Conservation (phyloP, 2,113 vertebrate species). For the Xiphophorus maculatus region DNA sequence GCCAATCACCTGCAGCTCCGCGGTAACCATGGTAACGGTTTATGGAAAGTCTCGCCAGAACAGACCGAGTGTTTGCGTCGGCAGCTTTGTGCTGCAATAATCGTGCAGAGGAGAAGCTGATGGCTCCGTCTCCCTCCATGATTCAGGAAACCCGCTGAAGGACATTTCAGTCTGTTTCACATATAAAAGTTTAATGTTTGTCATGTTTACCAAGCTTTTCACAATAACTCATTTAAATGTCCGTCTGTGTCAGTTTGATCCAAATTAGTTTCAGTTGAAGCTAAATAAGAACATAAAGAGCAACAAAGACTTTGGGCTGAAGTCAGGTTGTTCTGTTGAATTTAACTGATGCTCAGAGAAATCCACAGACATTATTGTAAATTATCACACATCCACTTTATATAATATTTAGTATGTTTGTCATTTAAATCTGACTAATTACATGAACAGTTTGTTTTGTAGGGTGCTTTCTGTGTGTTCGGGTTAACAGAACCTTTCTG, state of each 20-base stretch:
- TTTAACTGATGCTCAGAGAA: background rate
- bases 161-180: background rate
- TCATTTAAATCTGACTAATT: background rate
- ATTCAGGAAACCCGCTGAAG: background rate
- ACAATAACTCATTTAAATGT: background rate
- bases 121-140: too few relatives aligned
- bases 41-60: slow-evolving; percentile 55
- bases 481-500: background rate
- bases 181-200: background rate
- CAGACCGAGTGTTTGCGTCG: slow-evolving; percentile 69
- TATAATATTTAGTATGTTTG: too few relatives aligned
- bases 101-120: background rate
- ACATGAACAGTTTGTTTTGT: background rate
- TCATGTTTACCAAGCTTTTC: background rate
- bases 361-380: background rate
- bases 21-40: slow-evolving; percentile 53
- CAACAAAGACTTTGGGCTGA: background rate
- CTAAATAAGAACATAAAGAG: background rate
- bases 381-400: background rate
- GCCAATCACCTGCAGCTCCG: slow-evolving; percentile 41
- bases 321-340: background rate
- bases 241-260: background rate
- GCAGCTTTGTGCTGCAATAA: slow-evolving; percentile 65
- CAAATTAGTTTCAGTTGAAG: background rate
- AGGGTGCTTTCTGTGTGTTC: too few relatives aligned